Base-by-base conservation (phyloP, 1,140 invertebrate species). In the Philopotamus ludificatus region DNA sequence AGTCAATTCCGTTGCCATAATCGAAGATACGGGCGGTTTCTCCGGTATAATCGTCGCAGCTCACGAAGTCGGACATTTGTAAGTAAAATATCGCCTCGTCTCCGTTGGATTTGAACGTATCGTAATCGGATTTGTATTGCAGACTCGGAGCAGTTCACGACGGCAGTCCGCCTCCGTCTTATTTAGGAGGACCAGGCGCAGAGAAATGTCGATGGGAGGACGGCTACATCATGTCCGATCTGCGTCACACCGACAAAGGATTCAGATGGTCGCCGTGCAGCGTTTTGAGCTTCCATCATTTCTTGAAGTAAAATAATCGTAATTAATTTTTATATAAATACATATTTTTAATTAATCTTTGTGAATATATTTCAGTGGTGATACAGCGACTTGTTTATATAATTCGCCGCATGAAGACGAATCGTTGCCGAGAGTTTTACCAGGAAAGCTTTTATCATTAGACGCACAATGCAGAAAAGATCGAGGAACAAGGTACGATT, bases 41-140 rank as follows among this genome's bases (percentile, higher is more conserved):
- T 95, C 92, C 73, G 94, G 94, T 47, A 96, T 97, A 73, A 97
- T 97, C 75, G 94, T 97, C 3, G 94, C 94, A 57, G 94, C 94
- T 63, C 94, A 97, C 76, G 94, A 97, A 92, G 92, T 96, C 70
- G 94, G 94, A 69, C 94, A 97, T 84, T 86, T 97, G 93, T 97
- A 87, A 93, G 92, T 90, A 66, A 34, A 34, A 1, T 22, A 34
- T 42, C 2, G n/a, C n/a, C n/a, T n/a, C n/a, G n/a, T n/a, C 10
- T 42, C 18, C 23, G 9, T 39, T 8, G 23, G 18, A 61, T 16
- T 1, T 3, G 10, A 18, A 44, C 4, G 12, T 34, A 55, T 50
- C 42, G 62, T 39, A 28, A 20, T 66, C 7, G 39, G n/a, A 20
- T 70, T 41, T 8, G 20, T 21, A 44, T 41, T 49, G 22, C 21